A percentile compares a stretch with the other conserved stretches of the same genome.
Evolutionary conservation across 2,113 vertebrate genomes (phyloP).

Genomic region (Ammodytes dubius): DNA sequence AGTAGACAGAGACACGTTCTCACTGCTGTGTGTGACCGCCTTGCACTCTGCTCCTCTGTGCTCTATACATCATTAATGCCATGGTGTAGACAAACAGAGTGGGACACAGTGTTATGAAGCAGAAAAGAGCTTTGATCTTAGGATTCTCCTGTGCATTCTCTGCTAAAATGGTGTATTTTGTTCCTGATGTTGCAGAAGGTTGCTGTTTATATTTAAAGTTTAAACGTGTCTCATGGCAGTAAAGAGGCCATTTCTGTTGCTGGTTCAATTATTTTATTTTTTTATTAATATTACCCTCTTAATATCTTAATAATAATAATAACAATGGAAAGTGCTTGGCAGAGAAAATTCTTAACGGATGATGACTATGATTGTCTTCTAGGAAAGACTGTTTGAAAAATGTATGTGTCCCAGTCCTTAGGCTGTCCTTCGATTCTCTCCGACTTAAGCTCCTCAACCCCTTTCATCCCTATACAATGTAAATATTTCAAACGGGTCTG

Average conservation of each 20-base stretch:
- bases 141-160: neutral
- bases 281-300: neutral
- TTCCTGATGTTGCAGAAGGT: neutral
- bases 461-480: too few species aligned
- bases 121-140: slow-evolving; percentile 17
- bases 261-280: neutral
- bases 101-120: neutral
- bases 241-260: neutral
- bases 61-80: slow-evolving; percentile 32
- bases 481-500: too few species aligned
- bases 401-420: too few species aligned
- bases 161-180: neutral
- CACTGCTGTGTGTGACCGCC: slow-evolving; percentile 14
- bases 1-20: slow-evolving; percentile 5
- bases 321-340: neutral
- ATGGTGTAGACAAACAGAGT: neutral
- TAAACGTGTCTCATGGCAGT: neutral
- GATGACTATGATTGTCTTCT: too few species aligned
- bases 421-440: too few species aligned
- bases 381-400: too few species aligned
- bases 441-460: too few species aligned
- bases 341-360: neutral
- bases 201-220: neutral
- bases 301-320: too few species aligned
- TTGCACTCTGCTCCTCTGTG: neutral